Conservation (phyloP, 2,797 vertebrate genomes). For the Notolepis coatsorum region DNA sequence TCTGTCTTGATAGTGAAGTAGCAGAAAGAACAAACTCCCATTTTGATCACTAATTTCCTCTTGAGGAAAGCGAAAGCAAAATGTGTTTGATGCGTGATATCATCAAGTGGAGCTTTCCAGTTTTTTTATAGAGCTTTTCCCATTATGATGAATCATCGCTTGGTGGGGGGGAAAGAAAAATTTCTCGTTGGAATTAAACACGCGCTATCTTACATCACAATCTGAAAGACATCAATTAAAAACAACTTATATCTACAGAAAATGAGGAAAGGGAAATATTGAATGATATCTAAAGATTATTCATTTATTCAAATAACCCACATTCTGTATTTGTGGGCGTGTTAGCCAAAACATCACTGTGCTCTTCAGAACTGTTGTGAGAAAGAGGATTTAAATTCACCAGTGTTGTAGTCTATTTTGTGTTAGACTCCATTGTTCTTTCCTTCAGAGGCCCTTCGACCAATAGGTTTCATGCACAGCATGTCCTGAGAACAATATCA, state of each 20-base stretch:
- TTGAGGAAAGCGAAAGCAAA: constrained; percentile 35
- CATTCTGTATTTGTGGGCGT: too few species aligned
- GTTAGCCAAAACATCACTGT: too few species aligned
- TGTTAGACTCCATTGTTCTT: too few species aligned
- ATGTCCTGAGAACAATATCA: too few species aligned
- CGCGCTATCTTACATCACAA: not conserved
- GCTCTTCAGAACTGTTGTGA: too few species aligned
- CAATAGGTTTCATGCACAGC: too few species aligned
- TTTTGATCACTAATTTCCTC: constrained; percentile 23
- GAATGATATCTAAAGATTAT: too few species aligned
- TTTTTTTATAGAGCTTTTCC: constrained; percentile 42
- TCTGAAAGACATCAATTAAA: constrained; percentile 19
- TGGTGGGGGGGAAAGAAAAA: not conserved
- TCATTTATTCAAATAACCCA: too few species aligned
- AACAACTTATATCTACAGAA: constrained; percentile 11
- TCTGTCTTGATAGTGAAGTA: constrained; percentile 22
- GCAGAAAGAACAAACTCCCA: too few species aligned
- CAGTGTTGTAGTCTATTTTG: too few species aligned
- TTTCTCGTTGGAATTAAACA: not conserved
- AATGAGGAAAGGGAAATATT: not conserved
- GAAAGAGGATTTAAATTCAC: too few species aligned
- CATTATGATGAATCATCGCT: constrained; percentile 27
- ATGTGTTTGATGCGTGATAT: constrained; percentile 53
- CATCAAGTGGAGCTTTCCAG: constrained; percentile 30
- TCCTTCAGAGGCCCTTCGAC: too few species aligned